These are phyloP conservation scores for Spea multiplicata DNA, from an alignment of 2,113 vertebrate species.

Conservation along the genomic window DNA sequence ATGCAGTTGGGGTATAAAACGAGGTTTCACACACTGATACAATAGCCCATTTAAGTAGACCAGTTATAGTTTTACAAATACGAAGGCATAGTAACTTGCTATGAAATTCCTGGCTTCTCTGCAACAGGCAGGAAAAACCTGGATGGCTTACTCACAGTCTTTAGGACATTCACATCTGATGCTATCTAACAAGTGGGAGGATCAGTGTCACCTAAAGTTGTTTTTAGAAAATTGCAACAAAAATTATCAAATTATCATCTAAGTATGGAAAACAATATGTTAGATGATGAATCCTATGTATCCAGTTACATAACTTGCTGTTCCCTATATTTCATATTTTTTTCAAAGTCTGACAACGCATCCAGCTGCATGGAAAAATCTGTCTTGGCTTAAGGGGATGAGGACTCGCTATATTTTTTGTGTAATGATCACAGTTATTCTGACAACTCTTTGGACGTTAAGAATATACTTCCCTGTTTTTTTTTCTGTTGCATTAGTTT, in stretches of 20 bases:
- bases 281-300: constrained; percentile 66
- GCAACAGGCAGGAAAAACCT: no score
- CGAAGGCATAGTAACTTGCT: no score
- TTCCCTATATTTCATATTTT: constrained; percentile 59
- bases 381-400: constrained; percentile 44
- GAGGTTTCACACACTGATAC: no score
- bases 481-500: constrained; percentile 36
- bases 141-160: no score
- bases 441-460: constrained; percentile 52
- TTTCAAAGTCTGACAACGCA: constrained; percentile 54
- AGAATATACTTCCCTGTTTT: constrained; percentile 46
- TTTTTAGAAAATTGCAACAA: constrained; percentile 22
- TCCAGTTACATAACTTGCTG: constrained; percentile 62
- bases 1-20: no score
- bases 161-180: no score
- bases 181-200: no score
- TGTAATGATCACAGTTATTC: constrained; percentile 50
- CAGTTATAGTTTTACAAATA: no score
- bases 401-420: constrained; percentile 55
- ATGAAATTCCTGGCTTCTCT: no score
- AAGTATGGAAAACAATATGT: constrained; percentile 57
- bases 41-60: no score
- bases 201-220: constrained; percentile 2
- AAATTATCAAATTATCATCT: constrained; percentile 45
- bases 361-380: constrained; percentile 50